These are phyloP conservation scores for Onychostruthus taczanowskii DNA, from an alignment of 2,113 vertebrate species.

Conservation along the genomic window DNA sequence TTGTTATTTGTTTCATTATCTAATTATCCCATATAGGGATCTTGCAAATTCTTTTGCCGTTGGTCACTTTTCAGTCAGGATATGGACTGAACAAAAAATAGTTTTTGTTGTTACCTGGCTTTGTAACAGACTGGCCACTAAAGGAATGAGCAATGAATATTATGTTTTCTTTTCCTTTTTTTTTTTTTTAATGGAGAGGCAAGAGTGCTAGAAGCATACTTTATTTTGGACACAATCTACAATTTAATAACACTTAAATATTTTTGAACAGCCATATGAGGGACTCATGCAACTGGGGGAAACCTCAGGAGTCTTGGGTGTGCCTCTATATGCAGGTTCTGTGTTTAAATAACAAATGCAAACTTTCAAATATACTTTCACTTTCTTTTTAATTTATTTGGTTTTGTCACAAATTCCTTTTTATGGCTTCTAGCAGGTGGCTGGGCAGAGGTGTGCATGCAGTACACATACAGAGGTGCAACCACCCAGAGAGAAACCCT, in stretches of 20 bases:
- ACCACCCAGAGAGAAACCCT: background rate
- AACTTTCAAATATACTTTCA: background rate
- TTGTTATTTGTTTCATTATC: background rate
- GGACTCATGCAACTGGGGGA: background rate
- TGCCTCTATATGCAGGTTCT: background rate
- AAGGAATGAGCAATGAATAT: background rate
- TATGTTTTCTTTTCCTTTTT: background rate
- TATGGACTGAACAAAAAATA: background rate
- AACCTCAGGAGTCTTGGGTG: background rate
- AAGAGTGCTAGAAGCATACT: background rate
- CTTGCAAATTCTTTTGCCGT: slow-evolving; percentile 11
- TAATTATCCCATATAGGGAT: background rate
- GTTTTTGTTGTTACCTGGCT: background rate
- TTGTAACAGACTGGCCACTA: background rate
- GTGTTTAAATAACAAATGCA: slow-evolving; percentile 1
- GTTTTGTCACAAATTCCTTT: background rate
- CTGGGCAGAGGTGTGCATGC: background rate
- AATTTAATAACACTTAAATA: background rate
- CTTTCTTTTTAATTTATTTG: background rate
- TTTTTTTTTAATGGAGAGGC: background rate
- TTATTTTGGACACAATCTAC: background rate
- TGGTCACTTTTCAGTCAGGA: background rate
- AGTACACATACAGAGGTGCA: background rate
- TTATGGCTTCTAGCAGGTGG: background rate
- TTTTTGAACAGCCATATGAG: background rate